Conservation (phyloP, 2,888 invertebrate genomes). For the Steinernema hermaphroditum region DNA sequence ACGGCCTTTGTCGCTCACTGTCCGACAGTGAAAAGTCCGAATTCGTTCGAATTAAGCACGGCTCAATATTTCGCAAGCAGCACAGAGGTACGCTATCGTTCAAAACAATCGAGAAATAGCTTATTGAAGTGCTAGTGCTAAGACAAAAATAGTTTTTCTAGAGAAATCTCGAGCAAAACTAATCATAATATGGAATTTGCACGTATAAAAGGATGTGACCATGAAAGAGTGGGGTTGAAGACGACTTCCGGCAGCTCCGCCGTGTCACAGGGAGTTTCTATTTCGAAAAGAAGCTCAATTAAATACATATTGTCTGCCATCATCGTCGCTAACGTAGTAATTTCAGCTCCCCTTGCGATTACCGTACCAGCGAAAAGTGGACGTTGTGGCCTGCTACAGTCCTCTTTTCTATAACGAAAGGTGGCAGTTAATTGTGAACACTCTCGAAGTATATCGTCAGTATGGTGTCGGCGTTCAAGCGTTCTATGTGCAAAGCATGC, state of each 20-base stretch:
- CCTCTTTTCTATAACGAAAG: constrained; percentile 61
- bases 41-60: constrained; percentile 38
- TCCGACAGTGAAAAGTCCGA: constrained; percentile 38
- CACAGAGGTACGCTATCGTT: constrained; percentile 34
- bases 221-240: no score
- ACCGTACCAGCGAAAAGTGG: constrained; percentile 38
- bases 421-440: constrained; percentile 59
- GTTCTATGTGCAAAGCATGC: constrained; percentile 60
- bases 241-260: no score
- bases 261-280: no score
- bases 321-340: background rate
- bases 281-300: no score
- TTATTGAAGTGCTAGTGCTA: no score
- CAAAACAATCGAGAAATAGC: constrained; percentile 30
- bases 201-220: no score
- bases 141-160: no score
- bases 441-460: constrained; percentile 56
- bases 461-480: constrained; percentile 58
- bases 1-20: constrained; percentile 43
- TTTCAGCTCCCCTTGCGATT: constrained; percentile 42
- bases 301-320: background rate
- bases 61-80: constrained; percentile 33
- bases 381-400: constrained; percentile 60
- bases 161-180: no score
- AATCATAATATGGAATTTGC: no score